Evolutionary conservation across 2,113 vertebrate species (phyloP), one percentile per base, ranked within the genome.

Genomic region (Silurus asotus): DNA sequence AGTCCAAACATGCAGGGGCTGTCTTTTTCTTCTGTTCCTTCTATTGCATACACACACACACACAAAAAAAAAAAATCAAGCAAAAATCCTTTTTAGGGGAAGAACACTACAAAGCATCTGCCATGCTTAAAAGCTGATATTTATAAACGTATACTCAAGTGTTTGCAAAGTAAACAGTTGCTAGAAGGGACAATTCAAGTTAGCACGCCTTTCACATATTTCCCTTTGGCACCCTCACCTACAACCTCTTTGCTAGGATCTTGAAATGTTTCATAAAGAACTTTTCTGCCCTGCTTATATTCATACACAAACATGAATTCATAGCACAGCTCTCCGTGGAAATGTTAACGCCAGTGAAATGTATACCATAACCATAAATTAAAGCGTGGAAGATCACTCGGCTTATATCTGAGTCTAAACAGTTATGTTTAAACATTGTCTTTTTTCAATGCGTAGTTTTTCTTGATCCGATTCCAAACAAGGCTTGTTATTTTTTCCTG

Each of bases 1-100:
- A 80, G 85, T 90, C 84, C 92, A 88, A 88, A 92, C 91, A 67
- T 19, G 92, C 95, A 96, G 93, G 94, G 94, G 94, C 94, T 92
- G 88, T 89, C 92, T 94, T 93, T 94, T 94, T 94, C 94, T 89
- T 88, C 93, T 94, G 88, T 49, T 58, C 87, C 17, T 67, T 90
- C 91, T 88, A 90, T 87, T 85, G 81, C 89, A 87, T 91, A 55
- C 80, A 51, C 61, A 67, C 37, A 37, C 37, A 37, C n/a, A n/a
- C n/a, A n/a, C 37, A 37, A 37, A 37, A 37, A 37, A 37, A 25
- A 70, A 87, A 85, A 89, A 69, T 81, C 53, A 10, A 69, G 56
- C 17, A 80, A 80, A 56, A 83, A 49, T 72, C 55, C 23, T 74
- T 82, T 85, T 75, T 65, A 45, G 49, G 49, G 37, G 45, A 58